Evolutionary conservation across 1,140 invertebrate genomes (phyloP).

Genomic region (Thalassaphorura encarpata): DNA sequence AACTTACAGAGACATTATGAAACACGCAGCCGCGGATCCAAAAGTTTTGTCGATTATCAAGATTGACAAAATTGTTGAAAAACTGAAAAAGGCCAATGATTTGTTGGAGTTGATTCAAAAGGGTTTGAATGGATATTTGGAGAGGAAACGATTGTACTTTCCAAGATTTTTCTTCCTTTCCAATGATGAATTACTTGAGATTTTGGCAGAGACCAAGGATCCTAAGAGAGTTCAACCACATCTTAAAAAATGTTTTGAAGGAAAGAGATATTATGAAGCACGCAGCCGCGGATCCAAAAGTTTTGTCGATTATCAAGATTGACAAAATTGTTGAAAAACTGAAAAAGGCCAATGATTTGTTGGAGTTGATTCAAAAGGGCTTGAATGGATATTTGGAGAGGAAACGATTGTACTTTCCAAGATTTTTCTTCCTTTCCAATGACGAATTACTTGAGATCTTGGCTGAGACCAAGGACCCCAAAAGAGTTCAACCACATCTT

Average conservation of each 20-base stretch:
- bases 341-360: conserved; percentile 73
- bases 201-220: conserved; percentile 93
- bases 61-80: conserved; percentile 88
- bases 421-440: conserved; percentile 96
- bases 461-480: conserved; percentile 94
- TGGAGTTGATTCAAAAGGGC: conserved; percentile 84
- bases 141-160: conserved; percentile 90
- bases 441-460: conserved; percentile 92
- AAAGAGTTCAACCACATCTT: conserved; percentile 89
- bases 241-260: conserved; percentile 94
- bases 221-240: conserved; percentile 94
- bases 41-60: conserved; percentile 73
- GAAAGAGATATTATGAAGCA: conserved; percentile 89
- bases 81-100: conserved; percentile 77
- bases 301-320: conserved; percentile 75
- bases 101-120: conserved; percentile 80
- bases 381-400: conserved; percentile 92
- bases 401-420: conserved; percentile 84
- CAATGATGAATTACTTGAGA: conserved; percentile 92
- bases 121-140: conserved; percentile 86
- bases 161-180: conserved; percentile 95
- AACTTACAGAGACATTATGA: conserved; percentile 93
- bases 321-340: conserved; percentile 87
- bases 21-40: conserved; percentile 61
- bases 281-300: conserved; percentile 62